Conservation (phyloP, 2,113 vertebrate genomes). For the Rhinogobius similis region DNA sequence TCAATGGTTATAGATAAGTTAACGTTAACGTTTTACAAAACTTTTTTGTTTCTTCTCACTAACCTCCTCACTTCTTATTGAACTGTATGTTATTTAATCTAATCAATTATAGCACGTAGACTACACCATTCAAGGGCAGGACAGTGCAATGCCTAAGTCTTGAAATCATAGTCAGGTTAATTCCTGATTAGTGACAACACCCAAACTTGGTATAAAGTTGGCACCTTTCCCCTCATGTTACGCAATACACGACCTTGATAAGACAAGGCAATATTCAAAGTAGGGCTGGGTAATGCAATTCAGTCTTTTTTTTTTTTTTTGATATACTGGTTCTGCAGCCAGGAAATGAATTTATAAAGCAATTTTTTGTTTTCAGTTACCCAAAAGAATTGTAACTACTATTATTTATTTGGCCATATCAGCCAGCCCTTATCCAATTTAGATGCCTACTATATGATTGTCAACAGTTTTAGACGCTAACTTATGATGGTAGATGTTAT, state of each 20-base stretch:
- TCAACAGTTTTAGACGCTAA: too few relatives aligned
- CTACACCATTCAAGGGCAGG: background rate
- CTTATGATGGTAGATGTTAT: background rate
- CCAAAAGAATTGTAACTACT: too few relatives aligned
- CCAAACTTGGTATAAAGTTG: constrained; percentile 30
- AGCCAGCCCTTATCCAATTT: background rate
- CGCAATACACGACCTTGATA: background rate
- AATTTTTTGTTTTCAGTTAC: background rate
- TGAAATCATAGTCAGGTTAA: constrained; percentile 7
- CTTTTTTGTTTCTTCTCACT: background rate
- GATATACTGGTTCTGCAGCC: too few relatives aligned
- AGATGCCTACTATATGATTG: background rate
- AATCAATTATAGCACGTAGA: background rate
- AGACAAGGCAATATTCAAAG: background rate
- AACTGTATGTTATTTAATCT: background rate
- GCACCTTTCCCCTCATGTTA: constrained; percentile 11
- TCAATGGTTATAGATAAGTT: background rate
- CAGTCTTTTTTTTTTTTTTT: too few relatives aligned
- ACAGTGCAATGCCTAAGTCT: background rate
- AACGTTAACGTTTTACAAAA: background rate
- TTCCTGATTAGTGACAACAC: constrained; percentile 39
- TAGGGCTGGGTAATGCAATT: background rate
- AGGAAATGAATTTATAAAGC: background rate
- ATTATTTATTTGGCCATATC: too few relatives aligned
- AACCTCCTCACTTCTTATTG: background rate